These are phyloP conservation scores for Glaucopsyche alexis DNA, from an alignment of 2,888 invertebrate genomes.

Conservation along the genomic window DNA sequence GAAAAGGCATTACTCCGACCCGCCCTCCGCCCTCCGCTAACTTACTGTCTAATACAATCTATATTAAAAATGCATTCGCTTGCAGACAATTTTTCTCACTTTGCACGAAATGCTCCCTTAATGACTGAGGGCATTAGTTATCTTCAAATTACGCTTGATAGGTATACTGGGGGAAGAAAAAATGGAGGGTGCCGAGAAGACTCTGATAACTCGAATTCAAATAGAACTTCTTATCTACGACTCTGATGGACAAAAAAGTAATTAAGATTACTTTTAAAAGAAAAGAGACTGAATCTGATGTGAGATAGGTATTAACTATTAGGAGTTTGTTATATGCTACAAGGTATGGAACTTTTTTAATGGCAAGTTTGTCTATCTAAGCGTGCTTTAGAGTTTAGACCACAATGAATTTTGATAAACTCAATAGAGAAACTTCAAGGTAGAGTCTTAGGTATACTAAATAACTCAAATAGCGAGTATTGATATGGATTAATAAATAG, in stretches of 20 bases:
- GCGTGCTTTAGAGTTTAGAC: too few relatives aligned
- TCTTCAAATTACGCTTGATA: conserved; percentile 72
- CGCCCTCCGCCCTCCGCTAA: background rate
- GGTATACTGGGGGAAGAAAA: conserved; percentile 57
- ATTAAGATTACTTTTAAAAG: conserved; percentile 68
- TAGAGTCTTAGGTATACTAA: too few relatives aligned
- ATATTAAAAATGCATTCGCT: conserved; percentile 70
- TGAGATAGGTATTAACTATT: background rate
- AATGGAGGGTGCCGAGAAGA: conserved; percentile 64
- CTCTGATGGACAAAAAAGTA: conserved; percentile 71
- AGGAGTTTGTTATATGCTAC: too few relatives aligned
- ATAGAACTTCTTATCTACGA: conserved; percentile 67
- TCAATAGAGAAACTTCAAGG: too few relatives aligned
- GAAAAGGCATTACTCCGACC: background rate
- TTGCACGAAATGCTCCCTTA: conserved; percentile 55
- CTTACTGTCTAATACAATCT: conserved; percentile 33
- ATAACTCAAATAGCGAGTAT: background rate
- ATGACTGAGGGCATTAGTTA: conserved; percentile 74
- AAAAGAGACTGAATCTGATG: conserved; percentile 64
- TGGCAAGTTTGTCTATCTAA: too few relatives aligned
- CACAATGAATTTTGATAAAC: too few relatives aligned
- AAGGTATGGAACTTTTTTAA: too few relatives aligned
- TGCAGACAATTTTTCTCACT: conserved; percentile 54
- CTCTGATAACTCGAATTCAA: conserved; percentile 71
- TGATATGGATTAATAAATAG: background rate